Base-by-base conservation (phyloP, 2,888 invertebrate species). In the Drosophila planitibia region DNA sequence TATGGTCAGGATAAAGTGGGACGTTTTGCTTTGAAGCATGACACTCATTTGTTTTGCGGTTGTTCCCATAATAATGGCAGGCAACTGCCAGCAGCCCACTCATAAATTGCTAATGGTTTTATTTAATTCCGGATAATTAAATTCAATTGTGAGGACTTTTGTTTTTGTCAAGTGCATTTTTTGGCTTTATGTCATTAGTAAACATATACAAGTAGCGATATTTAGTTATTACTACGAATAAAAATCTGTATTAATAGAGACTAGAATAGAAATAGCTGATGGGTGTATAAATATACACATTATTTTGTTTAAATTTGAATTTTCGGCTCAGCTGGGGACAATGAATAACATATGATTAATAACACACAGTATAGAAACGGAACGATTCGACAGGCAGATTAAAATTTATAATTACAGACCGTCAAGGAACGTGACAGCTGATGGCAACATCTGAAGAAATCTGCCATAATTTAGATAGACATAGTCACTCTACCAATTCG, bases 21-120 rank as follows among this genome's bases (percentile, higher is more conserved):
- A 53, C 52, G 44, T 77, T 69, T 53, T 68, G 53, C 74, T 71
- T 63, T 70, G 69, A 59, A 64, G 61, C 65, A 67, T 74, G 62
- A 51, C 33, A 74, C 73, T 73, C 82, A 89, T 84, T 89, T 89
- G 75, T 75, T 76, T 69, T 84, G 85, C 61, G 84, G 74, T 76
- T 70, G 54, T 66, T 70, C 39, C 51, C 75, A 60, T 83, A 76
- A 82, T 83, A 78, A 78, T 70, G 74, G 62, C 83, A 57, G 82
- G 14, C 61, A 72, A 74, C 74, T 79, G 81, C 57, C 61, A 73
- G 63, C 61, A 51, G 30, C 68, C 58, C 39, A 33, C 44, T 70
- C 16, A 35, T 47, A 58, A 54, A 58, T 57, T 54, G 35, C 59
- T 53, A 37, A 22, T 58, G 70, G 71, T 59, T 33, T 59, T 52